phyloP scores from a whole-genome alignment of 2,797 vertebrate species.

The Pangasius djambal region DNA sequence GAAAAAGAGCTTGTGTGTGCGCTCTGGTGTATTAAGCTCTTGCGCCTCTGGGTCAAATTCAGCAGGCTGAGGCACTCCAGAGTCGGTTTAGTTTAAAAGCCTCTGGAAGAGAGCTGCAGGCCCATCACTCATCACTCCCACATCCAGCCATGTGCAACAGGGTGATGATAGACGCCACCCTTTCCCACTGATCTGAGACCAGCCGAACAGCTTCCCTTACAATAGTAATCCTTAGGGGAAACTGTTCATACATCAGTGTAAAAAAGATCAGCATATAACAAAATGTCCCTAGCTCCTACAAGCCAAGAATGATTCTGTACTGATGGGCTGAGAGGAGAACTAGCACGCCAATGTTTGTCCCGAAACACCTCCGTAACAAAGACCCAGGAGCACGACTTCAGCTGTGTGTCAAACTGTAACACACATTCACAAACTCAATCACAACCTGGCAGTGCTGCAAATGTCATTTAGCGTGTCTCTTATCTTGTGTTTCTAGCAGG shows the following conservation, averaged over 20 bases:
- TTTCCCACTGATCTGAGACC: conserved; percentile 47
- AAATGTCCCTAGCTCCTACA: conserved; percentile 30
- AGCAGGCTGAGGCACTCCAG: conserved; percentile 44
- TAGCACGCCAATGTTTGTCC: conserved; percentile 64
- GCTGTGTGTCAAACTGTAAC: conserved; percentile 54
- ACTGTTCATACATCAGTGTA: conserved; percentile 43
- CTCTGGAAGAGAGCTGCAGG: conserved; percentile 55
- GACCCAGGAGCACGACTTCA: conserved; percentile 47
- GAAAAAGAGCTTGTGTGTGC: conserved; percentile 46
- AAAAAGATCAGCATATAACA: conserved; percentile 31
- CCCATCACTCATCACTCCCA: conserved; percentile 56
- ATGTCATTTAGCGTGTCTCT: conserved; percentile 55
- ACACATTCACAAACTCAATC: conserved; percentile 53
- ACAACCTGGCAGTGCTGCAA: conserved; percentile 46
- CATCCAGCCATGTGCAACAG: conserved; percentile 50
- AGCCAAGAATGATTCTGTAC: conserved; percentile 59
- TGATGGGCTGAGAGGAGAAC: conserved; percentile 47
- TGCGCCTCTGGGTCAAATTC: conserved; percentile 53
- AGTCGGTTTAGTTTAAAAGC: conserved; percentile 53
- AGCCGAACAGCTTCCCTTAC: conserved; percentile 27
- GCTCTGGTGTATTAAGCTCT: conserved; percentile 52
- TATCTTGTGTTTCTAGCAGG: conserved; percentile 51
- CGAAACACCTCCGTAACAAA: conserved; percentile 63
- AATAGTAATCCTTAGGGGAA: conserved; percentile 1
- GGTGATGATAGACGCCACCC: conserved; percentile 49